Conservation (phyloP, 1,140 invertebrate genomes). For the Pseudomyrmex flavicornis region DNA sequence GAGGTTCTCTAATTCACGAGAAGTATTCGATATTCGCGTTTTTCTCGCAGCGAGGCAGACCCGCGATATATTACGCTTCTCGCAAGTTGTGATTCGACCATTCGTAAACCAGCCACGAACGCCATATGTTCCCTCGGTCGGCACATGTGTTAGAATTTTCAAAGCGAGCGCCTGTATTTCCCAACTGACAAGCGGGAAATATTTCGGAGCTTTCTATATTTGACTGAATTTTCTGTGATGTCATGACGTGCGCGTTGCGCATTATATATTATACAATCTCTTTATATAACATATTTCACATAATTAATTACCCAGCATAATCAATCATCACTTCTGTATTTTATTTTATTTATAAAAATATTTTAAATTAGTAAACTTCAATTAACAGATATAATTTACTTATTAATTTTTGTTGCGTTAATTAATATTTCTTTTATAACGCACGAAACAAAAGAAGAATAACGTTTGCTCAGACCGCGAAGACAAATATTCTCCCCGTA, state of each 20-base stretch:
- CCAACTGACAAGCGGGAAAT: constrained; percentile 2
- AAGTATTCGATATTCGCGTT: constrained; percentile 40
- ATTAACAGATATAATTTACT: background rate
- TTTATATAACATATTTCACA: background rate
- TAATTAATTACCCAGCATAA: background rate
- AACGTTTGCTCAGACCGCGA: background rate
- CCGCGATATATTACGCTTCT: constrained; percentile 26
- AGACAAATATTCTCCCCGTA: constrained; percentile 31
- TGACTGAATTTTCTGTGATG: background rate
- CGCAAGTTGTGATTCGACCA: constrained; percentile 37
- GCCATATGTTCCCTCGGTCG: constrained; percentile 32
- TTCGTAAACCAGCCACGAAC: constrained; percentile 52
- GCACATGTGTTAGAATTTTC: constrained; percentile 57
- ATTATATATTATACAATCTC: background rate
- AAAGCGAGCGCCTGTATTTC: constrained; percentile 52
- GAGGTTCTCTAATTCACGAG: constrained; percentile 26
- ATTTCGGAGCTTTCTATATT: constrained; percentile 20
- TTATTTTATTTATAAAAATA: background rate
- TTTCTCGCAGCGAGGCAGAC: constrained; percentile 1
- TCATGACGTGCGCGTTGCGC: background rate
- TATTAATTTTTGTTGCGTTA: background rate
- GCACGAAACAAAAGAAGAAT: background rate
- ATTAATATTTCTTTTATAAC: background rate
- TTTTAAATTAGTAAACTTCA: background rate
- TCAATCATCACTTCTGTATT: background rate